Conservation (phyloP, 2,113 vertebrate species). For the Dasyprocta punctata region DNA sequence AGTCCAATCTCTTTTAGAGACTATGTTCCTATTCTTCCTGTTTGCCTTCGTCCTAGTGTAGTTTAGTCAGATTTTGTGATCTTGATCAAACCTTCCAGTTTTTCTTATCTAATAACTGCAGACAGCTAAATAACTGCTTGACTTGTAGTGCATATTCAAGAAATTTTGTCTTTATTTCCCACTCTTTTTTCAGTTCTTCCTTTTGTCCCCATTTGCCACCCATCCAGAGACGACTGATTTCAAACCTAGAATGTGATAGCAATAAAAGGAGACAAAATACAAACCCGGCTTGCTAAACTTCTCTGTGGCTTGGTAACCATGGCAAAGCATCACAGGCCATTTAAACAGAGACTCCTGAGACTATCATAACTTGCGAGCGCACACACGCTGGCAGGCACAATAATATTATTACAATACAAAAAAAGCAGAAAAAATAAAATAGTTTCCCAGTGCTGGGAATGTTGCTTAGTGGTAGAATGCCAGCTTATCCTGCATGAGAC, state of each 20-base stretch:
- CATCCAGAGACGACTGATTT: neutral
- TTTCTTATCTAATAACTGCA: neutral
- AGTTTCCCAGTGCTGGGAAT: neutral
- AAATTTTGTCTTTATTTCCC: neutral
- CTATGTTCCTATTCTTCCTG: neutral
- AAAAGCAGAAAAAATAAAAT: neutral
- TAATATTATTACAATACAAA: neutral
- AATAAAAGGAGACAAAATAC: neutral
- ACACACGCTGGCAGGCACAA: too few species aligned
- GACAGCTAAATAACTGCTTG: neutral
- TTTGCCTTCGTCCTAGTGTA: neutral
- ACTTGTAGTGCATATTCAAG: neutral
- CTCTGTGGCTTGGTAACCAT: neutral
- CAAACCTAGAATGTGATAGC: neutral
- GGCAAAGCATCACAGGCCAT: neutral
- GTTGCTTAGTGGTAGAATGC: neutral
- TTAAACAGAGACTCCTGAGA: neutral
- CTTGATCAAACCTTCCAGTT: neutral
- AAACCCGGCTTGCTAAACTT: neutral
- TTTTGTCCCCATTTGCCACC: too few species aligned
- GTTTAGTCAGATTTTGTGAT: constrained; percentile 7
- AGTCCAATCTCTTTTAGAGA: neutral
- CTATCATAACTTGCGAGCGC: neutral
- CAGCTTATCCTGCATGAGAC: neutral
- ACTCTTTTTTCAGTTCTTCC: neutral